A percentile compares a stretch with the other conserved stretches of the same genome.
Conservation (phyloP, 1,140 invertebrate species). For the Antheraea mylitta region DNA sequence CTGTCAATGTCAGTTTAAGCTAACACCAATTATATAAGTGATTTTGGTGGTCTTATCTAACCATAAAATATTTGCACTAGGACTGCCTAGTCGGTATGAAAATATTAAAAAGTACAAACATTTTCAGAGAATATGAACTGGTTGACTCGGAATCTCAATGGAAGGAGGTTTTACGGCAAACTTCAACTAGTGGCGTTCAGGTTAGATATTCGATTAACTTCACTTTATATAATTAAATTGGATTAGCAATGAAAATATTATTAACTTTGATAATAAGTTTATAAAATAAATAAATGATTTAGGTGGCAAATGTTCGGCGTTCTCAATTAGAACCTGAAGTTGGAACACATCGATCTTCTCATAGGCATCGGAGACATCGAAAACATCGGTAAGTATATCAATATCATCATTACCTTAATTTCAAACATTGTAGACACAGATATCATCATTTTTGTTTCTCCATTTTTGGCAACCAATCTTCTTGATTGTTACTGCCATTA, state of each 20-base stretch:
- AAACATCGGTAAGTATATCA: conserved; percentile 80
- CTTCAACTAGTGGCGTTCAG: conserved; percentile 59
- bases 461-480: no score
- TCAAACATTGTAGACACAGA: no score
- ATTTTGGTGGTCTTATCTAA: no score
- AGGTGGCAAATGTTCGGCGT: conserved; percentile 83
- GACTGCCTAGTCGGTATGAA: neutral
- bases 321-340: conserved; percentile 73
- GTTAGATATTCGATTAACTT: conserved; percentile 37
- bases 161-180: conserved; percentile 89
- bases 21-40: no score
- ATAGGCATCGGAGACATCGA: conserved; percentile 80
- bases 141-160: conserved; percentile 93
- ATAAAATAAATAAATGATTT: neutral
- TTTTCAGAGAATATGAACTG: conserved; percentile 82
- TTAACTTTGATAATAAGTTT: neutral
- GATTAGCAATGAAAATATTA: no score
- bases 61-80: neutral
- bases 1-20: no score
- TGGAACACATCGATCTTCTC: conserved; percentile 76
- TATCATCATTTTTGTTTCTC: no score
- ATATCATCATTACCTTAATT: neutral
- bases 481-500: no score
- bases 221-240: neutral
- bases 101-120: neutral